Base-by-base conservation (phyloP, 2,113 vertebrate genomes). In the Gambusia affinis region DNA sequence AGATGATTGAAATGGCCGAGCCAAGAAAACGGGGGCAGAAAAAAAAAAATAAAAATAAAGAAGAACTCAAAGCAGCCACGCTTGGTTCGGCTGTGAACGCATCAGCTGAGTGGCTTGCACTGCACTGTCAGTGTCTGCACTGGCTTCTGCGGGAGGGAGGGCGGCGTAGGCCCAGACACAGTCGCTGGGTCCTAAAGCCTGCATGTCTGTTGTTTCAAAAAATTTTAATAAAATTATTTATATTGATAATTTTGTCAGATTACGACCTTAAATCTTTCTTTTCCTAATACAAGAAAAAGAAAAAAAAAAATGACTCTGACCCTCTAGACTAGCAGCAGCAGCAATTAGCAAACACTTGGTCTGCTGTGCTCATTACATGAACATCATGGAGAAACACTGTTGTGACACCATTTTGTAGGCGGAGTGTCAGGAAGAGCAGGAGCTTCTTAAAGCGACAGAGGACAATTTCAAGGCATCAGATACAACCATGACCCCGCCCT, bases 181-280 rank as follows among this genome's bases (percentile, higher is more conserved):
- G 84, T 54, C 57, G 67, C 96, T 94, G 96, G 96, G 97, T 97
- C 97, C 96, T 97, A 97, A 92, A 94, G 96, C 94, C 93, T 85
- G 75, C 78, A 37, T 0, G 10, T 37, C 12, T 12, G 10, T 11
- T 11, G 35, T 12, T 37, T 11, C 12, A 37, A 37, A 35, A 11
- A 37, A 3, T 3, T 37, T 0, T 3, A 37, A 37, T 37, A 37
- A 11, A 37, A 37, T 47, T 5, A 47, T 47, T 19, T 47, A n/a
- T 8, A 2, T 47, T 47, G 4, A 47, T 47, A 15, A 47, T 47
- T 47, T 47, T 47, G 44, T 19, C 44, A 47, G 15, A 1, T 47
- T 17, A 19, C 4, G 6, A 47, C 14, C 44, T 37, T 12, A 37
- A 37, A 37, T 10, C 35, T 3, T 30, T n/a, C n/a, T n/a, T n/a